Base-by-base conservation (phyloP, 2,888 invertebrate species). In the Caenorhabditis zanzibari region DNA sequence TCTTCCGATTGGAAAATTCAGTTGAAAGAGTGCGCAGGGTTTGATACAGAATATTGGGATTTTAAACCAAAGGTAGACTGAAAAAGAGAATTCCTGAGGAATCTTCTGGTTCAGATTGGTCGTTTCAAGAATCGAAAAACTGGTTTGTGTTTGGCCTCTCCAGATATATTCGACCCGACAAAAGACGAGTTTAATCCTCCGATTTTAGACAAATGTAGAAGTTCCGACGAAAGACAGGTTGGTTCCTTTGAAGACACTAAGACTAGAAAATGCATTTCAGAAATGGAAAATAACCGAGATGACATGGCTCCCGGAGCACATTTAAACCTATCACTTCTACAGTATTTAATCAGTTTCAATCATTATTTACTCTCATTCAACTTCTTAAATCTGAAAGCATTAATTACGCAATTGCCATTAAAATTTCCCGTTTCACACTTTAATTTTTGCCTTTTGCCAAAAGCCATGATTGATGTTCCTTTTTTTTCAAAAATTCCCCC, bases 11-110 rank as follows among this genome's bases (percentile, higher is more conserved):
- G 91, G 91, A 84, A 82, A 14, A 88, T 92, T 16, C 91, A 92
- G 56, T 72, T 92, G 69, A 91, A 90, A 79, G 92, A 92, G 71
- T 92, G 92, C 74, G 91, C 88, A 0, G 91, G 90, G 28, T 89
- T 90, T 73, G 87, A 88, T 19, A 86, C 82, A 41, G 92, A 92
- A 49, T 83, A 81, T 56, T 92, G 92, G 92, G 84, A 87, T 44
- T 92, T 87, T 69, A 83, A 84, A 32, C 12, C 71, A 44, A 84
- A 87, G 54, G 90, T 91, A 47, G 47, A 3, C 14, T 44, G 5
- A 6, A 19, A 47, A 47, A 3, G 14, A 19, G n/a, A 6, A 19
- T 19, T 47, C 44, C 16, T 19, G 14, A 14, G 4, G 16, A 47
- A 38, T 10, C 38, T 12, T 38, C 10, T 38, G 38, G 38, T 88